phyloP scores from a whole-genome alignment of 2,113 vertebrate species.

The Meleagris gallopavo region DNA sequence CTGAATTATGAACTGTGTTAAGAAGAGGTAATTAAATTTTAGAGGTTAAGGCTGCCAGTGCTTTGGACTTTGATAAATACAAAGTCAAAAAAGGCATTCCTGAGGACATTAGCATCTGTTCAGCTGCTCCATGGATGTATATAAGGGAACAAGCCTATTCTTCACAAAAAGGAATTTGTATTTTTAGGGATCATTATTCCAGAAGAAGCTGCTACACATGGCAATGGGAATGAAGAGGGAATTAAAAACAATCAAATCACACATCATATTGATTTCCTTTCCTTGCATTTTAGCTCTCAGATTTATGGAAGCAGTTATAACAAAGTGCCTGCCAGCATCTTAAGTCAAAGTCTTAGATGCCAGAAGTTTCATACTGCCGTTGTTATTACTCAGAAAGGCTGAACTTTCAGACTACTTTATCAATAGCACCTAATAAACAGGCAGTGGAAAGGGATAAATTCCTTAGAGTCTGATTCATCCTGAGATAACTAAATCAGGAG shows the following conservation, averaged over 20 bases:
- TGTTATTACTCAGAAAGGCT: not conserved
- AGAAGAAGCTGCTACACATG: not conserved
- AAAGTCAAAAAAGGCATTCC: not conserved
- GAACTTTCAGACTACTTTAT: not conserved
- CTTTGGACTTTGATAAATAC: constrained; percentile 24
- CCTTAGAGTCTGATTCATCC: not conserved
- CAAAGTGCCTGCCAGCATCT: not conserved
- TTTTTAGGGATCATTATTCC: not conserved
- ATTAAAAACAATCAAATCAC: not conserved
- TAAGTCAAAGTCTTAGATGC: not conserved
- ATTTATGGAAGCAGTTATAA: not conserved
- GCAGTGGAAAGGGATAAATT: not conserved
- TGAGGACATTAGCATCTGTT: not conserved
- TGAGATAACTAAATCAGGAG: not conserved
- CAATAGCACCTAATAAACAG: not conserved
- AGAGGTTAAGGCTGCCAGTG: not conserved
- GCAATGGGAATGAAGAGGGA: not conserved
- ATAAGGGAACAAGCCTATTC: not conserved
- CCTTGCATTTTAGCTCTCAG: not conserved
- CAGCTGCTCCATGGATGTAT: not conserved
- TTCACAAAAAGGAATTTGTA: not conserved
- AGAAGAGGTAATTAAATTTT: constrained; percentile 54
- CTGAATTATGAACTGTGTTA: constrained; percentile 9
- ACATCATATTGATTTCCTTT: not conserved
- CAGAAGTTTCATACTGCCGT: not conserved